phyloP scores from a whole-genome alignment of 2,888 invertebrate species.

The Myathropa florea region DNA sequence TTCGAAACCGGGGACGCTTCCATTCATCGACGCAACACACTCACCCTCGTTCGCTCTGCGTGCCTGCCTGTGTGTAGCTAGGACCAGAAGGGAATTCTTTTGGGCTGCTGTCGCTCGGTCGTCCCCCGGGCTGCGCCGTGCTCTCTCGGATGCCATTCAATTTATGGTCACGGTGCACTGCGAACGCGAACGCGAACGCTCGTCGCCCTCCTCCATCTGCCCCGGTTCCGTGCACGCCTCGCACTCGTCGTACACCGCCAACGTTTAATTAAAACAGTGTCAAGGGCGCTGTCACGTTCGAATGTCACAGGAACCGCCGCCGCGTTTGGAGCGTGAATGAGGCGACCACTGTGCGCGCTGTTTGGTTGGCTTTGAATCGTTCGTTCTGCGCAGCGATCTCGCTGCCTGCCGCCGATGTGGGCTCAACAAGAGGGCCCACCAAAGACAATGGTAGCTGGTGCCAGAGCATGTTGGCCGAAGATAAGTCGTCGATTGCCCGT shows the following conservation, averaged over 20 bases:
- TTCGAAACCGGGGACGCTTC: not conserved
- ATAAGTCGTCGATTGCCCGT: slow-evolving; percentile 55
- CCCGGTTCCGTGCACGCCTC: not conserved
- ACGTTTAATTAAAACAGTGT: slow-evolving; percentile 65
- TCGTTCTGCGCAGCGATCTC: slow-evolving; percentile 18
- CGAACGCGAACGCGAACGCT: not conserved
- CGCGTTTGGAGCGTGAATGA: slow-evolving; percentile 53
- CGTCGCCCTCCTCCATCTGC: not conserved
- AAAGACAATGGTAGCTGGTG: slow-evolving; percentile 51
- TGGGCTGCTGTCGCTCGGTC: not conserved
- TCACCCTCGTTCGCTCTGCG: slow-evolving; percentile 1
- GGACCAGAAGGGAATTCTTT: slow-evolving; percentile 34
- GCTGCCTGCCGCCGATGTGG: slow-evolving; percentile 11
- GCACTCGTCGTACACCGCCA: slow-evolving; percentile 6
- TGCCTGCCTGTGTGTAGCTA: not conserved
- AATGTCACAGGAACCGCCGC: slow-evolving; percentile 20
- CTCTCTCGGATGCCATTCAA: slow-evolving; percentile 56
- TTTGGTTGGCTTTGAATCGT: slow-evolving; percentile 11
- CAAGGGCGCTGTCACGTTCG: slow-evolving; percentile 62
- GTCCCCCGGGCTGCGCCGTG: not conserved
- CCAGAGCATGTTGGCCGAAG: slow-evolving; percentile 33
- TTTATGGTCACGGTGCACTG: slow-evolving; percentile 52
- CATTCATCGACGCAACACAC: slow-evolving; percentile 1
- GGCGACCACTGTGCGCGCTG: slow-evolving; percentile 15
- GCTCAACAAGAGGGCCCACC: slow-evolving; percentile 10